Base-by-base conservation (phyloP, 1,140 invertebrate genomes). In the Zaprionus nigranus region DNA sequence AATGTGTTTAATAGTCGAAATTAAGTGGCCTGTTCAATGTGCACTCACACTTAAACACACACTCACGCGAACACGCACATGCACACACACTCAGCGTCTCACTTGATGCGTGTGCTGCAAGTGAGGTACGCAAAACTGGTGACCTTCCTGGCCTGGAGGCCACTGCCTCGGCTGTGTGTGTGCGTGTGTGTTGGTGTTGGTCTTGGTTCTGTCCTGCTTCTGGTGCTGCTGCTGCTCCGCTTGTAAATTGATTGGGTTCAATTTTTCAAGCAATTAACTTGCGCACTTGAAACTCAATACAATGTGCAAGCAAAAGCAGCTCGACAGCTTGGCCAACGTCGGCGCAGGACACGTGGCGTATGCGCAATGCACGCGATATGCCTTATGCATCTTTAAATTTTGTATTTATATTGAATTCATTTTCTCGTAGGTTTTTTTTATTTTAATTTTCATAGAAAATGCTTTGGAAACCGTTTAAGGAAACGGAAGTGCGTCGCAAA, bases 211-310 rank as follows among this genome's bases (percentile, higher is more conserved):
- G 76, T 59, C 20, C 24, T 34, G 28, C 28, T 28, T 7, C 6
- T 28, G 28, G n/a, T n/a, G n/a, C 28, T 30, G 30, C 30, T 34
- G 30, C 9, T 34, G 30, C 30, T 34, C 9, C 30, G 30, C 9
- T 40, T 65, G 51, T 56, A 46, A 81, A 79, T 90, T 90, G 85
- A 88, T 88, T 84, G 85, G 79, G 78, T 79, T 84, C 56, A 84
- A 90, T 88, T 88, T 88, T 88, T 88, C 81, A 88, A 70, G 78
- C 85, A 88, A 90, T 88, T 88, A 90, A 84, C 69, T 79, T 73
- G 56, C 69, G 54, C 85, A 84, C 85, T 90, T 70, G 69, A 84
- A 71, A 74, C 49, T 60, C 70, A 80, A 66, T 63, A 83, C 77
- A 75, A 69, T 75, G 77, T 69, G 81, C 74, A 83, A 83, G 79